These are phyloP conservation scores for Drosophila athabasca DNA, from an alignment of 1,140 invertebrate genomes.

Conservation along the genomic window DNA sequence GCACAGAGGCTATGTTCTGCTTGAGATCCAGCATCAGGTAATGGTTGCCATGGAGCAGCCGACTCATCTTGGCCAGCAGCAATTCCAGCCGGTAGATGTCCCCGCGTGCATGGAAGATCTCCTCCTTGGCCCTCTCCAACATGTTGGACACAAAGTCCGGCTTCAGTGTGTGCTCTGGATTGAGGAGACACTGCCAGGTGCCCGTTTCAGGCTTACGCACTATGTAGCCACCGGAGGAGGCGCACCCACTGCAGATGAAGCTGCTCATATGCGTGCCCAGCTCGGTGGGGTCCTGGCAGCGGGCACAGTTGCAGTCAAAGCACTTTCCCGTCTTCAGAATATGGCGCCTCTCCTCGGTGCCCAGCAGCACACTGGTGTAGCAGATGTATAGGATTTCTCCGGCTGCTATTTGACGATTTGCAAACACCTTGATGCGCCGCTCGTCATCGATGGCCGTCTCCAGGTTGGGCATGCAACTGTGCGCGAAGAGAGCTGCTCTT, in stretches of 20 bases:
- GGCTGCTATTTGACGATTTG: slow-evolving; percentile 86
- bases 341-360: slow-evolving; percentile 86
- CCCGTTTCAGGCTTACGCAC: slow-evolving; percentile 42
- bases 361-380: slow-evolving; percentile 90
- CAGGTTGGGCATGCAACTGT: slow-evolving; percentile 88
- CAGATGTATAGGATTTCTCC: slow-evolving; percentile 89
- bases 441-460: slow-evolving; percentile 87
- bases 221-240: slow-evolving; percentile 50
- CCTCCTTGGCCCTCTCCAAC: slow-evolving; percentile 83
- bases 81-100: slow-evolving; percentile 84
- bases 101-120: slow-evolving; percentile 80
- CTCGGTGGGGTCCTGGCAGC: slow-evolving; percentile 89
- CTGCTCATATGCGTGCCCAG: slow-evolving; percentile 88
- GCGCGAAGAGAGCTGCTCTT: slow-evolving; percentile 87
- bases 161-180: slow-evolving; percentile 57
- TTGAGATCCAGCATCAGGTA: slow-evolving; percentile 87
- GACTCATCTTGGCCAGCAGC: slow-evolving; percentile 85
- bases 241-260: slow-evolving; percentile 86
- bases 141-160: slow-evolving; percentile 61
- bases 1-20: slow-evolving; percentile 86
- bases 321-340: slow-evolving; percentile 89
- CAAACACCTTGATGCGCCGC: slow-evolving; percentile 86
- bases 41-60: slow-evolving; percentile 87
- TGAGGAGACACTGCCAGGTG: slow-evolving; percentile 65
- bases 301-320: slow-evolving; percentile 87